These are phyloP conservation scores for Aethes cnicana DNA, from an alignment of 2,888 invertebrate species.

Conservation along the genomic window DNA sequence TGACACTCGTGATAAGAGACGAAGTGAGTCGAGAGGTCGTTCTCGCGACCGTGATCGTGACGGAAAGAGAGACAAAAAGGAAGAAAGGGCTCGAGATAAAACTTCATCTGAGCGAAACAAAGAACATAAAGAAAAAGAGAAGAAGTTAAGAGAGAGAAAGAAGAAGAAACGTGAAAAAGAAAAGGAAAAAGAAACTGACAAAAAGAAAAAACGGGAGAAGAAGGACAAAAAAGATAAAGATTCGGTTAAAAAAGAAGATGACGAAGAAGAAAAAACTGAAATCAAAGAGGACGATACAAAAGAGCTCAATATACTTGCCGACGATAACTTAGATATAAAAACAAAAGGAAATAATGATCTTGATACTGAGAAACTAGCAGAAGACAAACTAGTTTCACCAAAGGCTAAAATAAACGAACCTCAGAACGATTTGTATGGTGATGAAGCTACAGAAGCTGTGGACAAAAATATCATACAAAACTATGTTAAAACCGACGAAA, in stretches of 20 bases:
- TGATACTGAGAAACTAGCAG: conserved; percentile 42
- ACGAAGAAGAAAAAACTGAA: conserved; percentile 53
- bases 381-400: conserved; percentile 42
- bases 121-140: conserved; percentile 83
- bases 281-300: conserved; percentile 45
- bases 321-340: conserved; percentile 37
- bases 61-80: conserved; percentile 78
- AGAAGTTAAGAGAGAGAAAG: conserved; percentile 71
- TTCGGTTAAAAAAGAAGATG: conserved; percentile 55
- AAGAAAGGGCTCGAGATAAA: conserved; percentile 68
- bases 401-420: conserved; percentile 44
- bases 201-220: conserved; percentile 78
- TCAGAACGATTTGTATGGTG: conserved; percentile 76
- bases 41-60: conserved; percentile 79
- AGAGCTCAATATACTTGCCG: conserved; percentile 53
- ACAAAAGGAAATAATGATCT: conserved; percentile 40
- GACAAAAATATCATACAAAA: conserved; percentile 82
- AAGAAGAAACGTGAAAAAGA: conserved; percentile 74
- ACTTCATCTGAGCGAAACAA: conserved; percentile 72
- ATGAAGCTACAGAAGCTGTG: conserved; percentile 77
- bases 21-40: conserved; percentile 72
- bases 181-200: conserved; percentile 78
- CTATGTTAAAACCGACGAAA: conserved; percentile 73
- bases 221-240: conserved; percentile 82
- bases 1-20: conserved; percentile 67